Base-by-base conservation (phyloP, 1,140 invertebrate genomes). In the Drosophila nebulosa region DNA sequence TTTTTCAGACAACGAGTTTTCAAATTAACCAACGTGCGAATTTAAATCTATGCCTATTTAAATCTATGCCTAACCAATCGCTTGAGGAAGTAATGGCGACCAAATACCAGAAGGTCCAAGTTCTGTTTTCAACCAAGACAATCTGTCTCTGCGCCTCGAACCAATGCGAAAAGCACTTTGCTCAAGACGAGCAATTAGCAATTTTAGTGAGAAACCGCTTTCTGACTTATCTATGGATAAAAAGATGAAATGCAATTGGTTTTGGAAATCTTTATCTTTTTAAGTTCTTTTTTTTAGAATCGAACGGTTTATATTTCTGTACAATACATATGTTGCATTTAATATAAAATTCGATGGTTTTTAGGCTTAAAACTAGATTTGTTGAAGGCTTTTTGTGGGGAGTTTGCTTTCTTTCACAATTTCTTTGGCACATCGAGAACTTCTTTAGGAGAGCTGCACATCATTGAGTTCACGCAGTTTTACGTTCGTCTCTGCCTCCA, bases 401-500 rank as follows among this genome's bases (percentile, higher is more conserved):
- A 9, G 55, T 16, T 30, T 36, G 27, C 24, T 42, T 36, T 46
- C 16, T 71, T 14, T 32, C 46, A 58, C 57, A 56, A 42, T 59
- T 51, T 62, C 52, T 80, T 66, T 76, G 78, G 77, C 77, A 65
- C 39, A 46, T 46, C 18, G 39, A 16, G 10, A 42, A 16, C 7
- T 32, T 12, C 12, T 51, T 39, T 90, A 90, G 46, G 84, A 78
- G 36, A 90, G 77, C 55, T 89, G 89, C 26, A 90, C 81, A 21
- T 90, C 89, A 67, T 90, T 85, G 57, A 89, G 51, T 2, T 77
- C 76, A 14, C 85, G 89, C 53, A 90, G 42, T 51, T 90, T 90
- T 62, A 88, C 80, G 10, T 74, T 57, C 32, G 68, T 46, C 64
- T 86, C 74, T 12, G 90, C 90, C 56, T 77, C 75, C 3, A 70